Evolutionary conservation across 2,888 invertebrate genomes (phyloP), one percentile per base, ranked within the genome.

Genomic region (Erynnis tages): DNA sequence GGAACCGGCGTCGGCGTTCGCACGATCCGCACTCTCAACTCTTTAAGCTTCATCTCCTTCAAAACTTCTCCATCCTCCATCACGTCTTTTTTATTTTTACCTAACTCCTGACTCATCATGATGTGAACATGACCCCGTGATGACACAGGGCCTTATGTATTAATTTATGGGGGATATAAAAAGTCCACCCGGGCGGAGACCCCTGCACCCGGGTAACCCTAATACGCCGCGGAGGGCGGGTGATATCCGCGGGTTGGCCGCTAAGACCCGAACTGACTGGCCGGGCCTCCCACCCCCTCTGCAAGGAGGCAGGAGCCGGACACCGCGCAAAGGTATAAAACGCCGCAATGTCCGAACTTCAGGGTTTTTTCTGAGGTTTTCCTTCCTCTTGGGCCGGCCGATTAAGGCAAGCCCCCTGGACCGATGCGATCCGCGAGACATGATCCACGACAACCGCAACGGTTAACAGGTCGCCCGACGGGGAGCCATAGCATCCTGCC

Each of bases 221-320:
- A 13, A 30, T 30, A 30, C 27, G 13, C 30, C 30, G 30, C 13
- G 30, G 30, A 30, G 13, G 30, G 30, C 30, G 30, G 30, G 30
- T 1, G 6, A 13, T 30, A 30, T 30, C 30, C 30, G 13, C 30
- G 30, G 30, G 30, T 30, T 30, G 30, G 30, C 30, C 30, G 13
- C 30, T 30, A 30, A 30, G 30, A 30, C 30, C 30, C 30, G 30
- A 30, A 30, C 30, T 30, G 11, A 29, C 29, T 29, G 29, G 29
- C 29, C 29, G 29, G 11, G 29, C 29, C 29, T 29, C 29, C 29
- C 29, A 29, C 29, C 29, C 10, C 27, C 27, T 27, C 27, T 10
- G 10, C n/a, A 10, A 27, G 27, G 10, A 27, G 27, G 27, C 27
- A 27, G 27, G 27, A 27, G 27, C 10, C 27, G 27, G 27, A 27